Percentiles rank a stretch among this genome's conserved stretches.
These are phyloP conservation scores for Pseudomyrmex cubaensis DNA, from an alignment of 1,140 invertebrate species.

Conservation along the genomic window DNA sequence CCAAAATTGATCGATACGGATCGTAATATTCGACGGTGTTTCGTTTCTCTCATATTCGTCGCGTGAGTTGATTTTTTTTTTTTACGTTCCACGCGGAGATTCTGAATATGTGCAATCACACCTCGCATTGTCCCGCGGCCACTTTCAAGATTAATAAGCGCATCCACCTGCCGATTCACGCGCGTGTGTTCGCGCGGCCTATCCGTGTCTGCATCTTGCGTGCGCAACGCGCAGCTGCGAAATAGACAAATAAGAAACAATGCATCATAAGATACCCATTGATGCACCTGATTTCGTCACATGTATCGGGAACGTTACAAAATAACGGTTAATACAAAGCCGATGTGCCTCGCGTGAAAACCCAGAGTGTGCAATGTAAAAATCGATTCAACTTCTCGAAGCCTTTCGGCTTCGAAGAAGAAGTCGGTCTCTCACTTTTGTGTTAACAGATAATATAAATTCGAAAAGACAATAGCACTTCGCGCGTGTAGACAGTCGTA, in stretches of 20 bases:
- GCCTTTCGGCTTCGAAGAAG: constrained; percentile 1
- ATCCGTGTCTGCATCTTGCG: constrained; percentile 15
- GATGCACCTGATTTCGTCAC: constrained; percentile 49
- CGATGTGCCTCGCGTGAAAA: constrained; percentile 1
- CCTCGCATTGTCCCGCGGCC: constrained; percentile 17
- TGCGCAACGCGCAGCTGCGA: constrained; percentile 17
- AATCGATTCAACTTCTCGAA: constrained; percentile 14
- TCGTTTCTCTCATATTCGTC: constrained; percentile 31
- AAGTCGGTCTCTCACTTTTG: too few species aligned
- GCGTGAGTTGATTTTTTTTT: background rate
- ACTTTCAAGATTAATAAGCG: constrained; percentile 26
- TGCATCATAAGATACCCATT: constrained; percentile 43
- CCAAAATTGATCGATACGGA: background rate
- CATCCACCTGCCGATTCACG: constrained; percentile 34
- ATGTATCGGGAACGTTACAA: constrained; percentile 28
- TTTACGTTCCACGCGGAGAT: background rate
- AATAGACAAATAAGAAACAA: constrained; percentile 54
- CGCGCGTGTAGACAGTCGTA: background rate
- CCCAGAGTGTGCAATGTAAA: background rate
- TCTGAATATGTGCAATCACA: background rate
- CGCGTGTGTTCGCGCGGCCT: background rate
- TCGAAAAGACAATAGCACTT: background rate
- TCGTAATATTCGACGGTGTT: constrained; percentile 29
- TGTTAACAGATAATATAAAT: background rate
- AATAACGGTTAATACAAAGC: constrained; percentile 2